Evolutionary conservation across 2,113 vertebrate genomes (phyloP), one percentile per base, ranked within the genome.

Genomic region (Anguilla rostrata): DNA sequence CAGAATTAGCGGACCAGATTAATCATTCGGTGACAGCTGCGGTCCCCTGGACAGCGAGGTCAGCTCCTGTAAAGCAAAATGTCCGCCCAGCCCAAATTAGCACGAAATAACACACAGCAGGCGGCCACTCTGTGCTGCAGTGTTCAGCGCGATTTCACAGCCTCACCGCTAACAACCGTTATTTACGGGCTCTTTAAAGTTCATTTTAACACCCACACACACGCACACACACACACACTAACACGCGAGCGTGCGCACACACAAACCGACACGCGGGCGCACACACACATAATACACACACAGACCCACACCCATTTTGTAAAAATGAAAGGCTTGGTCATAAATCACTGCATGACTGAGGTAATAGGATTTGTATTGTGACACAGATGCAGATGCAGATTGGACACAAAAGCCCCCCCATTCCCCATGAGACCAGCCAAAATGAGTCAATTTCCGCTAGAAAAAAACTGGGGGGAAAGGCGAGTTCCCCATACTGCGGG

Each of bases 301-400:
- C 43, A 46, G 5, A 46, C 43, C 4, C 43, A 46, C 43, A 46
- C 5, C 43, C 43, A 46, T 46, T 79, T 14, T 79, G 12, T 34
- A 79, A 34, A 39, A 79, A 79, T 40, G 18, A n/a, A 18, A 39
- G 34, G 5, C n/a, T 34, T 29, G 78, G 39, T 80, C 39, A 80
- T 80, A 80, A 80, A 80, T 80, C 78, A 80, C 78, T 41, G 39
- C 15, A 80, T 34, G 71, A 14, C 71, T 75, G 71, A 75, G 71
- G 20, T 80, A 40, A 80, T 80, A 80, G 78, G 40, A 80, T 40
- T 80, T 39, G 20, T 80, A 80, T 34, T 75, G 16, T 22, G 39
- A 80, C 14, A 78, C 12, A 15, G 39, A 80, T 34, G 78, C 39
- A 80, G 40, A 80, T n/a, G 39, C 40, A 12, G 71, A 1, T 7